Conservation (phyloP, 2,888 invertebrate genomes). For the Ischnura elegans region DNA sequence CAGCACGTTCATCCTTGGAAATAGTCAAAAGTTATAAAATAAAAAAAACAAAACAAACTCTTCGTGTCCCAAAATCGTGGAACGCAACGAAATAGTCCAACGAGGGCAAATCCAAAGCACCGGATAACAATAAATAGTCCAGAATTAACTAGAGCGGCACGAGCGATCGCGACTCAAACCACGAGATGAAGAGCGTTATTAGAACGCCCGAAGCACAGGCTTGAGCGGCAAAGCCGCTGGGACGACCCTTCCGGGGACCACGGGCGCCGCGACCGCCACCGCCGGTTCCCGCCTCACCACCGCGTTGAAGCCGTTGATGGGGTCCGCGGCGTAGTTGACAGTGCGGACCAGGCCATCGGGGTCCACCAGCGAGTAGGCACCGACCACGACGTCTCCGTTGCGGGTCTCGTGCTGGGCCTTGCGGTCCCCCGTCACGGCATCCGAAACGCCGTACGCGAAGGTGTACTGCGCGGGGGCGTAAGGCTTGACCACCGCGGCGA, state of each 20-base stretch:
- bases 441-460: conserved; percentile 69
- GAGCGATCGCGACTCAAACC: neutral
- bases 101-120: neutral
- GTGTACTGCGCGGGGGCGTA: conserved; percentile 69
- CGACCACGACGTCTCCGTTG: conserved; percentile 75
- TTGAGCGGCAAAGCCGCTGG: conserved; percentile 48
- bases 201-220: conserved; percentile 40
- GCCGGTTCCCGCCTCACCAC: conserved; percentile 68
- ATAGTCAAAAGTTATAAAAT: no score
- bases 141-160: neutral
- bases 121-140: neutral
- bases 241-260: neutral
- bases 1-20: no score
- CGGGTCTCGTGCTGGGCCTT: conserved; percentile 74
- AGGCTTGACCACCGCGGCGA: conserved; percentile 67
- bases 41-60: no score
- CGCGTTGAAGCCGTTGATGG: conserved; percentile 71
- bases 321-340: conserved; percentile 76
- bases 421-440: conserved; percentile 73
- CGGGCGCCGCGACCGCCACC: conserved; percentile 41
- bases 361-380: conserved; percentile 75
- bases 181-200: neutral
- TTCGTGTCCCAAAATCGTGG: neutral
- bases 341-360: conserved; percentile 75
- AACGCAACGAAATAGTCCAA: neutral